phyloP scores from a whole-genome alignment of 2,797 vertebrate species.

The Peromyscus aztecus region DNA sequence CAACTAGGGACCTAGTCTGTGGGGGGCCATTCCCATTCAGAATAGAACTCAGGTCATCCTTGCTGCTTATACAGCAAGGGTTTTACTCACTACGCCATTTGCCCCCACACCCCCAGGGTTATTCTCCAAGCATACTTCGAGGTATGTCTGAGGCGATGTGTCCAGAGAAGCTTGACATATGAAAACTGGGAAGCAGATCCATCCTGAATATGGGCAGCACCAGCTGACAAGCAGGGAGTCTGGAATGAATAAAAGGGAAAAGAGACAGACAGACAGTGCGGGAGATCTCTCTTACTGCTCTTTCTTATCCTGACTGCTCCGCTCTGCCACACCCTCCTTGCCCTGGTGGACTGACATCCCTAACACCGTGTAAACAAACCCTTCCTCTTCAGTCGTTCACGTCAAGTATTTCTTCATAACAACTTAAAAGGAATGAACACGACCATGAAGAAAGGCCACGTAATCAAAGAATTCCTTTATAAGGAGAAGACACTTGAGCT shows the following conservation, averaged over 20 bases:
- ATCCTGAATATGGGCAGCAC: background rate
- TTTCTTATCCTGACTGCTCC: background rate
- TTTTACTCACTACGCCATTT: background rate
- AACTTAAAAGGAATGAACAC: background rate
- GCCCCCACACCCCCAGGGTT: background rate
- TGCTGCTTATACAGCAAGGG: background rate
- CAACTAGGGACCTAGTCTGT: background rate
- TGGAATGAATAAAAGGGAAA: background rate
- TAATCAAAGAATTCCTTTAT: background rate
- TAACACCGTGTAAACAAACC: background rate
- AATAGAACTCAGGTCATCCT: background rate
- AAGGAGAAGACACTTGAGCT: conserved; percentile 7
- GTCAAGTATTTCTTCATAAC: background rate
- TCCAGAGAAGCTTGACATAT: background rate
- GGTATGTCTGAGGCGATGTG: background rate
- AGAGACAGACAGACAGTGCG: background rate
- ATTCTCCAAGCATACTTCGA: background rate
- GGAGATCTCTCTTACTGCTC: background rate
- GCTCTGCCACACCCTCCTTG: background rate
- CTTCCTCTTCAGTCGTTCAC: background rate
- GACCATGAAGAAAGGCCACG: conserved; percentile 8
- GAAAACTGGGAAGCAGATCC: background rate
- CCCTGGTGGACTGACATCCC: background rate
- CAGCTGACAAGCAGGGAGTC: background rate
- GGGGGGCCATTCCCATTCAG: too few species aligned